Conservation (phyloP, 2,797 vertebrate genomes). For the Channa striata region DNA sequence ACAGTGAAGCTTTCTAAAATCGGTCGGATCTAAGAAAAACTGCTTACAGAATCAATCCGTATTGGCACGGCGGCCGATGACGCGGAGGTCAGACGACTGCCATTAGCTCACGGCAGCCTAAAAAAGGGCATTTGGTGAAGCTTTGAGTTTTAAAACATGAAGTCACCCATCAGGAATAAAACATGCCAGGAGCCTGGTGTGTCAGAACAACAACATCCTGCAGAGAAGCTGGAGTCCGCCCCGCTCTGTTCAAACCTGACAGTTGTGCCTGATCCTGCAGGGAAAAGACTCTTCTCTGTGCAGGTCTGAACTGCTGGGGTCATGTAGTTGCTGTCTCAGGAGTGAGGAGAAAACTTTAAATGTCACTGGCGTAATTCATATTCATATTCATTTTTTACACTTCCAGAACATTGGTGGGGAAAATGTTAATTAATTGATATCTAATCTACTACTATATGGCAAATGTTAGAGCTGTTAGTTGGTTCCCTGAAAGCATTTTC, state of each 20-base stretch:
- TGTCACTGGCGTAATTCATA: slow-evolving; percentile 52
- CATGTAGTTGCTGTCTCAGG: slow-evolving; percentile 31
- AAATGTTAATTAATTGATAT: too few species aligned
- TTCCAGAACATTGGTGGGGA: too few species aligned
- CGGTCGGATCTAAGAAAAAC: not conserved
- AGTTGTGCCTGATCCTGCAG: not conserved
- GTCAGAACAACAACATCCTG: too few species aligned
- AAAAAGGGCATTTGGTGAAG: slow-evolving; percentile 58
- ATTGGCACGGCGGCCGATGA: too few species aligned
- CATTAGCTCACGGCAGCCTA: slow-evolving; percentile 20
- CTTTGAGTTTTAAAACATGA: slow-evolving; percentile 45
- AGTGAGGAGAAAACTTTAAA: slow-evolving; percentile 30
- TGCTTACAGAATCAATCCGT: too few species aligned
- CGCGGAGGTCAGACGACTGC: too few species aligned
- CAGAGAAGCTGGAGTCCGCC: too few species aligned
- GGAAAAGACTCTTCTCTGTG: slow-evolving; percentile 32
- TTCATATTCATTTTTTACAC: too few species aligned
- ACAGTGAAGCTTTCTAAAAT: not conserved
- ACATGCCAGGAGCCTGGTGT: not conserved
- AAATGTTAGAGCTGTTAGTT: too few species aligned
- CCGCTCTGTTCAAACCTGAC: not conserved
- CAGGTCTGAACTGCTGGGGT: slow-evolving; percentile 27
- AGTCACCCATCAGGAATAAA: slow-evolving; percentile 52
- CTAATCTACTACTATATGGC: too few species aligned
- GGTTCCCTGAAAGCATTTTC: too few species aligned